A percentile compares a stretch with the other conserved stretches of the same genome.
These are phyloP conservation scores for Eueremaeus valkanovi DNA, from an alignment of 2,888 invertebrate species.

Conservation along the genomic window DNA sequence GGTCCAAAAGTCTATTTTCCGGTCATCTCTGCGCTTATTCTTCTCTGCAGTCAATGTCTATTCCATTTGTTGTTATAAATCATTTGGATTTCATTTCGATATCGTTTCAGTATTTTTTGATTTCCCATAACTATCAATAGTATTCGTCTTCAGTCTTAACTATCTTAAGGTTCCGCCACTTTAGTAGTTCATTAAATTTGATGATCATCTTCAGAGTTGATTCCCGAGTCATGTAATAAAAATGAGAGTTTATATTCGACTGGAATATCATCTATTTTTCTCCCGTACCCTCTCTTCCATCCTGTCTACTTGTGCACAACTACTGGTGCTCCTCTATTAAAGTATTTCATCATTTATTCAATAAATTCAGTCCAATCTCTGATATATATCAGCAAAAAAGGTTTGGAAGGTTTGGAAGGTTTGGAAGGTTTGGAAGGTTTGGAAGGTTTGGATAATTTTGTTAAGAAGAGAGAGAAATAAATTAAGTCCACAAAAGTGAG, in stretches of 20 bases:
- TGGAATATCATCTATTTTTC: background rate
- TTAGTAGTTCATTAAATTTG: slow-evolving; percentile 12
- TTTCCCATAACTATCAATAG: too few relatives aligned
- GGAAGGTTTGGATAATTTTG: background rate
- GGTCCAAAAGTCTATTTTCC: background rate
- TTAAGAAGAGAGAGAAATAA: background rate
- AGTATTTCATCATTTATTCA: slow-evolving; percentile 17
- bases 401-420: too few relatives aligned
- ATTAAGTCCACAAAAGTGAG: background rate
- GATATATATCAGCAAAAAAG: too few relatives aligned
- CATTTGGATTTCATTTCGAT: background rate
- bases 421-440: too few relatives aligned
- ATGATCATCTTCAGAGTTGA: background rate
- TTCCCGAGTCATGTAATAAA: too few relatives aligned
- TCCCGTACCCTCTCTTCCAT: background rate
- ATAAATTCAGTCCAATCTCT: background rate
- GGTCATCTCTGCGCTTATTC: background rate
- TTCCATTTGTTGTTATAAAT: slow-evolving; percentile 5
- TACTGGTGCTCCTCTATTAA: background rate
- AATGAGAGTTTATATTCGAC: background rate
- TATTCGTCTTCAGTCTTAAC: too few relatives aligned
- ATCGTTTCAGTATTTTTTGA: background rate
- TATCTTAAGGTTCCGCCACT: background rate
- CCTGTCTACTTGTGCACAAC: background rate
- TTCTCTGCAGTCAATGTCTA: background rate